Conservation (phyloP, 2,113 vertebrate species). For the Sylvia atricapilla region DNA sequence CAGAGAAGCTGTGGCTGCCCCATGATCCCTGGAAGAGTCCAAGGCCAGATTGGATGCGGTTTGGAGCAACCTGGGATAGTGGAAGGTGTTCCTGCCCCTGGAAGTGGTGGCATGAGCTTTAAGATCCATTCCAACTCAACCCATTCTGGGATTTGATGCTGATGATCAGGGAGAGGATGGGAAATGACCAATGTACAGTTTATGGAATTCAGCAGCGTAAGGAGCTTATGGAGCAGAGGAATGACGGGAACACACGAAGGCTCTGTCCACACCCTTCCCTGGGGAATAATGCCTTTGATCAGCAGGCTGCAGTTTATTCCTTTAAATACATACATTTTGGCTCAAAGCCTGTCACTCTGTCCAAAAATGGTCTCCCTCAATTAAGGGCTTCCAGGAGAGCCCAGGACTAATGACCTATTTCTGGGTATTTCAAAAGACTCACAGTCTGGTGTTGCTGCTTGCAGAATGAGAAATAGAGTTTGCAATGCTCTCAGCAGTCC, state of each 20-base stretch:
- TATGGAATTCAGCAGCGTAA: fast-evolving
- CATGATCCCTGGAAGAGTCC: not conserved
- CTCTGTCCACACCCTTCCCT: not conserved
- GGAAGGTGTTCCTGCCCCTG: not conserved
- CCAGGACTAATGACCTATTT: not conserved
- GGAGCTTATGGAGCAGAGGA: not conserved
- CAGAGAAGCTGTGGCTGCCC: not conserved
- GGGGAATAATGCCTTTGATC: not conserved
- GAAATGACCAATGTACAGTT: not conserved
- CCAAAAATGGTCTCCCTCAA: not conserved
- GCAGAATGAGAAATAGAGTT: not conserved
- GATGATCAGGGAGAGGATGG: not conserved
- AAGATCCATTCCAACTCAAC: not conserved
- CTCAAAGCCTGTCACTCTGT: not conserved
- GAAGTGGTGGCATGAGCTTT: not conserved
- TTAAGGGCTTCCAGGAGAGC: not conserved
- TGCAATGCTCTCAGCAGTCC: not conserved
- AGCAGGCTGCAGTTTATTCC: not conserved
- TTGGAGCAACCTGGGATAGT: fast-evolving
- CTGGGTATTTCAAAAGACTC: not conserved
- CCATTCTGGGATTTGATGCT: not conserved
- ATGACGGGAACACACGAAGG: not conserved
- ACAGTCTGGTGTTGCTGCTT: not conserved
- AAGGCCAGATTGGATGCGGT: fast-evolving
- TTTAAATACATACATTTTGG: slow-evolving; percentile 22